Evolutionary conservation across 2,888 invertebrate genomes (phyloP).

Genomic region (Tetheella fluctuosa): DNA sequence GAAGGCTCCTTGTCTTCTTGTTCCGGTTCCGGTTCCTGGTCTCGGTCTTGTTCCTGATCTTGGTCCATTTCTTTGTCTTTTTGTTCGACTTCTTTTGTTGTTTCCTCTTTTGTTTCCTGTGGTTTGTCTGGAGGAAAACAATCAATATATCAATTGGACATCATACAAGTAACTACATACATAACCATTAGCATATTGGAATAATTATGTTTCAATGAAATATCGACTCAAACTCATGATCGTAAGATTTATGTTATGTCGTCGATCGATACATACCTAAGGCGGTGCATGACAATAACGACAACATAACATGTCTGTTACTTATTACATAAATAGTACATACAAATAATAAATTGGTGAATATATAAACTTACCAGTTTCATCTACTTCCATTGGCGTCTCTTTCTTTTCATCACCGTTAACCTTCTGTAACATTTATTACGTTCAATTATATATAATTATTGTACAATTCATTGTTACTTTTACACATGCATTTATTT

Average conservation of each 20-base stretch:
- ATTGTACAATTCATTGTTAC: no score
- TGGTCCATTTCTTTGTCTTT: slow-evolving; percentile 22
- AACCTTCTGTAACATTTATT: slow-evolving; percentile 63
- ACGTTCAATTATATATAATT: slow-evolving; percentile 13
- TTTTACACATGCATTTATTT: slow-evolving; percentile 21
- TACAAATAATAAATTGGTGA: no score
- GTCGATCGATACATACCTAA: no score
- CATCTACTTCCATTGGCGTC: slow-evolving; percentile 73
- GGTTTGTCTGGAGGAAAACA: slow-evolving; percentile 40
- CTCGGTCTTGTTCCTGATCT: slow-evolving; percentile 30
- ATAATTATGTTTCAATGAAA: no score
- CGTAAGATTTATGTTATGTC: no score
- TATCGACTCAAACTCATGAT: no score
- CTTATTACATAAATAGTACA: no score
- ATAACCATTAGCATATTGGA: no score
- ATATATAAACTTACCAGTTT: slow-evolving; percentile 59
- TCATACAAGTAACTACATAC: no score
- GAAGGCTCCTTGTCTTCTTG: slow-evolving; percentile 30
- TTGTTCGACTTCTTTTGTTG: slow-evolving; percentile 33
- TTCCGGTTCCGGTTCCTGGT: slow-evolving; percentile 32
- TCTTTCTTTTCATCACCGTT: slow-evolving; percentile 76
- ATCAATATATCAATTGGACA: no score
- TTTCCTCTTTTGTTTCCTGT: slow-evolving; percentile 43
- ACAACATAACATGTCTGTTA: no score
- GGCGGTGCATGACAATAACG: no score